phyloP scores from a whole-genome alignment of 2,888 invertebrate genomes.

The Cephus sareptanus region DNA sequence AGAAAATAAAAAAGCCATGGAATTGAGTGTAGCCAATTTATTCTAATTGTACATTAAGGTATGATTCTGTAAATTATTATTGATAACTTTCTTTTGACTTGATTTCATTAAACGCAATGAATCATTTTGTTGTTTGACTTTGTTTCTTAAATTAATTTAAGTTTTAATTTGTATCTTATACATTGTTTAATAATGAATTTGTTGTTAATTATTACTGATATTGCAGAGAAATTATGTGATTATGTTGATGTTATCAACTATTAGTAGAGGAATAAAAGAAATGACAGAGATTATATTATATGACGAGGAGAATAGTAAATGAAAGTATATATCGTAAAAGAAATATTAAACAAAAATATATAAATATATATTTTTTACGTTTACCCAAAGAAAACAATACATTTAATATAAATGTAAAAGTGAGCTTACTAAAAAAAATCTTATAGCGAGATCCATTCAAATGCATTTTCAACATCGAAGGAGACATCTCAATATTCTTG shows the following conservation, averaged over 20 bases:
- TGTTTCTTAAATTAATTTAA: constrained; percentile 36
- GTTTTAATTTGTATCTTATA: constrained; percentile 34
- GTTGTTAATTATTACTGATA: constrained; percentile 53
- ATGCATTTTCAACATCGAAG: constrained; percentile 8
- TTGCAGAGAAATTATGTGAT: constrained; percentile 44
- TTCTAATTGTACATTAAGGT: constrained; percentile 40
- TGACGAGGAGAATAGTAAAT: constrained; percentile 10
- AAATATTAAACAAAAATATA: constrained; percentile 30
- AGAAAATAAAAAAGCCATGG: constrained; percentile 22
- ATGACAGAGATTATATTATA: constrained; percentile 54
- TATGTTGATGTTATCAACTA: constrained; percentile 51
- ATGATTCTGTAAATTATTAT: constrained; percentile 46
- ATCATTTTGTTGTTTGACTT: constrained; percentile 59
- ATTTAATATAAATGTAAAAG: constrained; percentile 35
- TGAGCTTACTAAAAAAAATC: constrained; percentile 44
- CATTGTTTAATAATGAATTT: constrained; percentile 50
- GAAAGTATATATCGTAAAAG: constrained; percentile 27
- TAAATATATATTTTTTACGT: constrained; percentile 58
- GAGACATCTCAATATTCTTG: not conserved
- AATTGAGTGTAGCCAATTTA: constrained; percentile 46
- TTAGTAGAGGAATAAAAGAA: constrained; percentile 43
- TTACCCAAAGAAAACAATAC: constrained; percentile 59
- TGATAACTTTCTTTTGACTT: constrained; percentile 49
- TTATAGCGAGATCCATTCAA: constrained; percentile 34
- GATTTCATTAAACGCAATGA: constrained; percentile 57